Base-by-base conservation (phyloP, 2,797 vertebrate genomes). In the Mus minutoides region DNA sequence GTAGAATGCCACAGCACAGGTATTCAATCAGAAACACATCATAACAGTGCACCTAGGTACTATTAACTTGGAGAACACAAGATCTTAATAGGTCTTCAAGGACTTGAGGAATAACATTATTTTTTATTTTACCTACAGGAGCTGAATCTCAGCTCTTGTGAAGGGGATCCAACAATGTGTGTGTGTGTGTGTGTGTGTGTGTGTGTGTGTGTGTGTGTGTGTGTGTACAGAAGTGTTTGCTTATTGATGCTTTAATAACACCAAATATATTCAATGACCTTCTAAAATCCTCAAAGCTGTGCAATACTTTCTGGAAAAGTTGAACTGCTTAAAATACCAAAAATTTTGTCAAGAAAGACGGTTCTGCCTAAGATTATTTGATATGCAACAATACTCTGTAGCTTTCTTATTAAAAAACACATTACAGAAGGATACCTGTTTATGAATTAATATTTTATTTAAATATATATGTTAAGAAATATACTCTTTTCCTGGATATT, bases 391-490 rank as follows among this genome's bases (percentile, higher is more conserved):
- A 2, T 89, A 49, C 52, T 67, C 82, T 89, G n/a, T 75, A 62
- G 2, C 4, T 80, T 82, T 85, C 19, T 88, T 71, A 82, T 49
- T 80, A 85, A 75, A 6, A 67, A n/a, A 29, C 4, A 14, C n/a
- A 60, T 34, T 69, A 10, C 54, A 69, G 37, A 89, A 94, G 52
- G 10, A 13, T 83, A 11, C 10, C 14, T 88, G 2, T 88, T 77
- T 31, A 79, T 71, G 22, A 94, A 78, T 91, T 46, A 82, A 11
- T 83, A 67, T 73, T 95, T 90, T 69, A 12, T 89, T 79, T 91
- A 49, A 86, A 86, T 4, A 16, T n/a, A 31, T 77, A 22, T 60
- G 31, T 91, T 85, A 3, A 19, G 60, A 13, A 2, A 2, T 64
- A 73, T 0, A 78, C 4, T 17, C 37, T 9, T 31, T 21, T 80